Percentiles rank a stretch among this genome's conserved stretches.
These are phyloP conservation scores for Osmerus mordax DNA, from an alignment of 2,113 vertebrate species.

Conservation along the genomic window DNA sequence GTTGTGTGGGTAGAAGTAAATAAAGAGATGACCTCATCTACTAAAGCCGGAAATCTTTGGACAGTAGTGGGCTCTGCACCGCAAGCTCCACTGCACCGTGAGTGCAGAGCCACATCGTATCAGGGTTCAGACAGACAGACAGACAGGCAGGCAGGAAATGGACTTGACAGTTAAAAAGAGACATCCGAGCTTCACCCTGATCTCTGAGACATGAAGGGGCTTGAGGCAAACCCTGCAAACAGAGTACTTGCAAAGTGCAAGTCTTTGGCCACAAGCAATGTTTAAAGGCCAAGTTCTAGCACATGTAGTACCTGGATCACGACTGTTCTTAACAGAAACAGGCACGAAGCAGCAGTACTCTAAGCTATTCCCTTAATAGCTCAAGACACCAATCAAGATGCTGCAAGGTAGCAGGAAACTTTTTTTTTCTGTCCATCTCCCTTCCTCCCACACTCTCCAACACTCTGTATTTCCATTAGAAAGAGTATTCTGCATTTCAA, in stretches of 20 bases:
- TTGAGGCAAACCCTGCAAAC: constrained; percentile 42
- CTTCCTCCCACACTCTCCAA: constrained; percentile 33
- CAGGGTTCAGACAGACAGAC: constrained; percentile 37
- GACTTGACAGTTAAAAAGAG: constrained; percentile 56
- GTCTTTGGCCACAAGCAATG: constrained; percentile 30
- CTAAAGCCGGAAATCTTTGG: constrained; percentile 30
- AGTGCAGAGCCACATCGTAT: constrained; percentile 51
- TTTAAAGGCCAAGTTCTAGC: constrained; percentile 54
- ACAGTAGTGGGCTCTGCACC: background rate
- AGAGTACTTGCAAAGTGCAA: constrained; percentile 29
- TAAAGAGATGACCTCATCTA: constrained; percentile 26
- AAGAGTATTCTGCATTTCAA: constrained; percentile 80
- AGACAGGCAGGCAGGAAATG: constrained; percentile 46
- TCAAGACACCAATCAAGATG: constrained; percentile 4
- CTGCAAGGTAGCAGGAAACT: constrained; percentile 6
- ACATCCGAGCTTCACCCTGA: constrained; percentile 54
- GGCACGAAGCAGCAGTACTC: constrained; percentile 23
- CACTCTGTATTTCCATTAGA: constrained; percentile 73
- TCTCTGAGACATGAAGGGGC: constrained; percentile 51
- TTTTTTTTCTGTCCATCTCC: constrained; percentile 2
- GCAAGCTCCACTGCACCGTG: constrained; percentile 12
- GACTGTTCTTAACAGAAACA: constrained; percentile 34
- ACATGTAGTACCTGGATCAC: constrained; percentile 17
- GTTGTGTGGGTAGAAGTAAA: constrained; percentile 27
- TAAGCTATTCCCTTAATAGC: constrained; percentile 10